phyloP scores from a whole-genome alignment of 2,888 invertebrate genomes.

The Spodoptera exigua region DNA sequence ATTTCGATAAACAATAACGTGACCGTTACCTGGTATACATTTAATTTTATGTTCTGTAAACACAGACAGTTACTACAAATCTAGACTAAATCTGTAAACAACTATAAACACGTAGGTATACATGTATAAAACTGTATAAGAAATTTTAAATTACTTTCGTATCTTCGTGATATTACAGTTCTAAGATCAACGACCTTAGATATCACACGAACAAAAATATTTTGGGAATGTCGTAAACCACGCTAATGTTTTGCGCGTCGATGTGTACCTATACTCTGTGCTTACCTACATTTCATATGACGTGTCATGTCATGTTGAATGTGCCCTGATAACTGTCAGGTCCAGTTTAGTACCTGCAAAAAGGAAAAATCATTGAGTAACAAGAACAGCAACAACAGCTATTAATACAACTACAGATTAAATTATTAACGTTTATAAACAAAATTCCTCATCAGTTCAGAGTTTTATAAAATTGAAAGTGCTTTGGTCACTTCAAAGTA shows the following conservation, averaged over 20 bases:
- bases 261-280: constrained; percentile 52
- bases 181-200: constrained; percentile 64
- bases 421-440: background rate
- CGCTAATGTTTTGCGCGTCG: constrained; percentile 54
- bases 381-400: constrained; percentile 32
- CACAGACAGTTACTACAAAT: constrained; percentile 57
- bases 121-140: constrained; percentile 39
- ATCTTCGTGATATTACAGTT: constrained; percentile 54
- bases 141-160: constrained; percentile 39
- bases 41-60: constrained; percentile 67
- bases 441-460: constrained; percentile 5
- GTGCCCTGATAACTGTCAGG: constrained; percentile 64
- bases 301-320: constrained; percentile 68
- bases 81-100: too few species aligned
- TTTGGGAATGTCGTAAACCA: constrained; percentile 48
- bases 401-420: constrained; percentile 13
- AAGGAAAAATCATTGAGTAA: constrained; percentile 54
- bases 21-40: constrained; percentile 75
- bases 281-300: constrained; percentile 64
- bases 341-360: constrained; percentile 77
- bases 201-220: constrained; percentile 49
- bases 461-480: constrained; percentile 34
- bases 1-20: constrained; percentile 79
- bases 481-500: constrained; percentile 2
- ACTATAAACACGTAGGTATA: too few species aligned